Evolutionary conservation across 2,113 vertebrate species (phyloP).

Genomic region (Nothoprocta pentlandii): DNA sequence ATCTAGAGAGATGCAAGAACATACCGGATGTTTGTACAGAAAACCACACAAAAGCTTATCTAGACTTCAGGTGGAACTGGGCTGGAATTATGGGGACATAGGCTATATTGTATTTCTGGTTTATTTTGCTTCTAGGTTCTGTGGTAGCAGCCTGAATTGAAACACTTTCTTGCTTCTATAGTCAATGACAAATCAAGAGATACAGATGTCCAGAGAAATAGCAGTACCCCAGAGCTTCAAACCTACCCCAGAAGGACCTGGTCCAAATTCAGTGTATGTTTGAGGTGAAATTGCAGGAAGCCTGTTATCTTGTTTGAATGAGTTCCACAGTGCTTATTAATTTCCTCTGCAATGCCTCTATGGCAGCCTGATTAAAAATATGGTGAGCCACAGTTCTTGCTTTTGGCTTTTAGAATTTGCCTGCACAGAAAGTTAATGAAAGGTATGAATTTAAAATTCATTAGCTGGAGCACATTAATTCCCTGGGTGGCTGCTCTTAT

Average conservation of each 20-base stretch:
- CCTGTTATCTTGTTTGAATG: not conserved
- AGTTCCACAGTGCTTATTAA: not conserved
- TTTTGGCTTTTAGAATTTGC: not conserved
- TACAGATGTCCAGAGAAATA: not conserved
- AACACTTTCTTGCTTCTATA: constrained; percentile 20
- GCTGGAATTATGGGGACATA: not conserved
- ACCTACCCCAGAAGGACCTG: not conserved
- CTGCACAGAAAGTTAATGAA: constrained; percentile 35
- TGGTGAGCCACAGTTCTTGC: not conserved
- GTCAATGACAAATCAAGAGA: not conserved
- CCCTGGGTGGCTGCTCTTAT: constrained; percentile 11
- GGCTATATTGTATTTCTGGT: not conserved
- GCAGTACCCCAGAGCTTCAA: not conserved
- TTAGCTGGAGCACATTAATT: constrained; percentile 29
- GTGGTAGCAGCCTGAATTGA: not conserved
- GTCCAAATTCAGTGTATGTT: constrained; percentile 2
- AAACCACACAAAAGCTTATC: not conserved
- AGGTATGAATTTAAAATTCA: constrained; percentile 18
- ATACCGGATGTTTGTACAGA: not conserved
- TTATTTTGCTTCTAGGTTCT: not conserved
- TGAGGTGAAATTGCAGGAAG: constrained; percentile 31
- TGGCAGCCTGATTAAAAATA: not conserved
- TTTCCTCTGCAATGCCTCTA: constrained; percentile 11
- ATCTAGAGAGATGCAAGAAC: not conserved
- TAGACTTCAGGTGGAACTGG: not conserved